These are phyloP conservation scores for Furcifer pardalis DNA, from an alignment of 2,797 vertebrate species.

Conservation along the genomic window DNA sequence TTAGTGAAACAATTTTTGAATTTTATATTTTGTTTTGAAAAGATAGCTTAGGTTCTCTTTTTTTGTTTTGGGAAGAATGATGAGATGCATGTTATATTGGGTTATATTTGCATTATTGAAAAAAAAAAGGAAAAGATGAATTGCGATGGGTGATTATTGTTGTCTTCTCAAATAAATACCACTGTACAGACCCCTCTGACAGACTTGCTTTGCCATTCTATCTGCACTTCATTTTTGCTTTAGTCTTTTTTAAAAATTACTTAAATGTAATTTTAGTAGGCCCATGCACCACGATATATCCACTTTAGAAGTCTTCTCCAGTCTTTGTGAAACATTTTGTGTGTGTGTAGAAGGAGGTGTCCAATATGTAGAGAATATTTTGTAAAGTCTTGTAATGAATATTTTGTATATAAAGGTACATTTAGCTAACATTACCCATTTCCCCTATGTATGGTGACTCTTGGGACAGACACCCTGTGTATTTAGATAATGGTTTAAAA, in stretches of 20 bases:
- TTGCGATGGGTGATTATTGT: not conserved
- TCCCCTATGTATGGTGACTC: no score
- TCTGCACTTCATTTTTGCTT: conserved; percentile 41
- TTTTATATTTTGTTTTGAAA: conserved; percentile 37
- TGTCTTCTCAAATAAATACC: conserved; percentile 13
- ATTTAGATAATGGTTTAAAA: not conserved
- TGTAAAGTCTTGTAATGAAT: no score
- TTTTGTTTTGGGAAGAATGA: not conserved
- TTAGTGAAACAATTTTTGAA: conserved; percentile 74
- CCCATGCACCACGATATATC: not conserved
- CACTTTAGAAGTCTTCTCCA: not conserved
- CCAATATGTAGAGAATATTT: no score
- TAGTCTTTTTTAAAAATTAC: not conserved
- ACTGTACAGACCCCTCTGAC: conserved; percentile 4
- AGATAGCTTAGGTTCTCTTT: conserved; percentile 6
- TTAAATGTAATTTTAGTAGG: not conserved
- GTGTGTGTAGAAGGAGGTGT: not conserved
- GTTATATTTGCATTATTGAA: no score
- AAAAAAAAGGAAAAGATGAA: no score
- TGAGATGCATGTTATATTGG: not conserved
- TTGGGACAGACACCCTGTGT: no score
- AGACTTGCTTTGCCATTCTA: conserved; percentile 16
- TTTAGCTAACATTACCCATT: no score
- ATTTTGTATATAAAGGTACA: no score
- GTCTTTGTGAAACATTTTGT: not conserved